Conservation (phyloP, 2,797 vertebrate genomes). For the Acropternis orthonyx region DNA sequence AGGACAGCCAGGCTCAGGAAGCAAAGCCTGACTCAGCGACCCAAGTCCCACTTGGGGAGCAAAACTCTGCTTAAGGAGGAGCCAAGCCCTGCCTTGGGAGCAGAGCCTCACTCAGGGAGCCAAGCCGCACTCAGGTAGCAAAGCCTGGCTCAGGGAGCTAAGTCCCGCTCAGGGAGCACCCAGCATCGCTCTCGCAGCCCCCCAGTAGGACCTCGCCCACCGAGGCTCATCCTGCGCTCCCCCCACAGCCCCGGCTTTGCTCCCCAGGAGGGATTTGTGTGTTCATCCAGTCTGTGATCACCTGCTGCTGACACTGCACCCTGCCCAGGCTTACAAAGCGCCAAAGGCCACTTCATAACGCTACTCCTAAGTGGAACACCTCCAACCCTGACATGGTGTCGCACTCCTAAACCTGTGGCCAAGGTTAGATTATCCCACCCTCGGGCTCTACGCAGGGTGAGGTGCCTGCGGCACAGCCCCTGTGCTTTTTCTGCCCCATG, state of each 20-base stretch:
- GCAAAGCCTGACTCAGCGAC: too few relatives aligned
- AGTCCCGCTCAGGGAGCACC: not conserved
- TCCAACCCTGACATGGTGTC: not conserved
- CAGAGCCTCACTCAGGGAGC: not conserved
- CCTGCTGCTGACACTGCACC: accelerated
- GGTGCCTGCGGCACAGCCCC: not conserved
- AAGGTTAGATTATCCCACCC: not conserved
- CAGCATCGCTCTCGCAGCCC: not conserved
- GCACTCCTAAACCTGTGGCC: not conserved
- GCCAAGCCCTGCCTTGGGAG: not conserved
- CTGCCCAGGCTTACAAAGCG: accelerated
- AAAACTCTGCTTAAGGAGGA: not conserved
- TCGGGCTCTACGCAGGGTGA: too few relatives aligned
- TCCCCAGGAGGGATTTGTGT: not conserved
- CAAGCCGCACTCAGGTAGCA: too few relatives aligned
- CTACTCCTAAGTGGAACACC: not conserved
- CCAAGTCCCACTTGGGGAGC: not conserved
- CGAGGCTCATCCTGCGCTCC: not conserved
- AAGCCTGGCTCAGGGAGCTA: not conserved
- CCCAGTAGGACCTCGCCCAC: accelerated
- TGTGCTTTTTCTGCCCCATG: not conserved
- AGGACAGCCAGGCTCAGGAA: not conserved
- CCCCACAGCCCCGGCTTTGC: accelerated
- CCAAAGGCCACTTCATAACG: not conserved
- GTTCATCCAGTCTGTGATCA: not conserved